Evolutionary conservation across 37 sponge, comb jelly and placozoan species (phyloP).

Genomic region (Chondrosia reniformis): DNA sequence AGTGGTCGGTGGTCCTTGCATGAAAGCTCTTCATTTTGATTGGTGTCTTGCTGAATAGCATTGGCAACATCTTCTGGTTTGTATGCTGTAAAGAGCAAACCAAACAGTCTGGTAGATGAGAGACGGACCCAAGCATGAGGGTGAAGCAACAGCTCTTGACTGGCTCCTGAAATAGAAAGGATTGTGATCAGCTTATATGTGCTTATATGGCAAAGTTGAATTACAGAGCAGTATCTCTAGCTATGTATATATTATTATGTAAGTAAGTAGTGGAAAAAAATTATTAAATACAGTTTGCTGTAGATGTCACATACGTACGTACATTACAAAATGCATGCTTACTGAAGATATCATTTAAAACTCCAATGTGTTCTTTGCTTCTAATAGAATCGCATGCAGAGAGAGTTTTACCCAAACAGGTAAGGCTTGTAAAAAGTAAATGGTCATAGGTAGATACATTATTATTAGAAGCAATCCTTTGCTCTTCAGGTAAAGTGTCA

Average conservation of each 20-base stretch:
- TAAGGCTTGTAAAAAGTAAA: slow-evolving; percentile 45
- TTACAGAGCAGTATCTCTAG: neutral
- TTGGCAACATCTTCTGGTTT: slow-evolving; percentile 41
- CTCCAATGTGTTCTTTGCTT: neutral
- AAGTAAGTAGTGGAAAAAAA: neutral
- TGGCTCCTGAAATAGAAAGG: slow-evolving; percentile 15
- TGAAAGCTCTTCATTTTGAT: too few species aligned
- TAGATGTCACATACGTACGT: neutral
- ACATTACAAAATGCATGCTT: slow-evolving; percentile 5
- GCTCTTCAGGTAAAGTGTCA: too few species aligned
- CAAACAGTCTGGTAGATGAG: slow-evolving; percentile 46
- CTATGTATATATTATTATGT: too few species aligned
- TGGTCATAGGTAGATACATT: slow-evolving; percentile 36
- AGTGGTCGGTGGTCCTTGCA: too few species aligned
- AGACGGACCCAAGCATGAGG: slow-evolving; percentile 83
- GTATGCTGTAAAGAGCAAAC: slow-evolving; percentile 65
- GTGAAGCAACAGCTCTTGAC: slow-evolving; percentile 47
- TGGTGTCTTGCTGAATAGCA: too few species aligned
- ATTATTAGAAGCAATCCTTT: neutral
- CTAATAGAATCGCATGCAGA: slow-evolving; percentile 20
- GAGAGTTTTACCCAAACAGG: slow-evolving; percentile 50
- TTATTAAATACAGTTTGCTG: neutral
- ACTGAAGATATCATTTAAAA: slow-evolving; percentile 58
- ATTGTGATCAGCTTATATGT: neutral
- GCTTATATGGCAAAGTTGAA: neutral